phyloP scores from a whole-genome alignment of 2,797 vertebrate species.

The Anniella stebbinsi region DNA sequence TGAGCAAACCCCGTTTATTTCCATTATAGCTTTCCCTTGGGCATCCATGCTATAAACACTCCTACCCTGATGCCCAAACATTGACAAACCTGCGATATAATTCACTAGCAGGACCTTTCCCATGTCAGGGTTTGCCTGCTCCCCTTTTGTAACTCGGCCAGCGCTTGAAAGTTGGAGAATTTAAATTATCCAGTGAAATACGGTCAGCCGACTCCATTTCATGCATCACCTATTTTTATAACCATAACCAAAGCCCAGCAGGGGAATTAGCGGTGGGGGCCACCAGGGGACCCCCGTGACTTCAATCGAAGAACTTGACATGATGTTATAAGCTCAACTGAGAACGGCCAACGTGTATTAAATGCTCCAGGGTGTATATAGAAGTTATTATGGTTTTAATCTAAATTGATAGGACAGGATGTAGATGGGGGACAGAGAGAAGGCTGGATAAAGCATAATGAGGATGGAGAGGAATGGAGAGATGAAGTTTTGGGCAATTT shows the following conservation, averaged over 20 bases:
- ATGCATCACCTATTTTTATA: constrained; percentile 27
- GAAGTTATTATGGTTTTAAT: background rate
- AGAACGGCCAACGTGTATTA: background rate
- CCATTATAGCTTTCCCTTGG: background rate
- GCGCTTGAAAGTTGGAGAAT: background rate
- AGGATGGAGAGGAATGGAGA: background rate
- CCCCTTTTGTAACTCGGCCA: background rate
- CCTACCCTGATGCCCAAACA: too few species aligned
- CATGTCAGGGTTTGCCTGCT: background rate
- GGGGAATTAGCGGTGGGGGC: constrained; percentile 16
- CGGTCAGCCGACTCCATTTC: constrained; percentile 41
- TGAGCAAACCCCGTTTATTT: background rate
- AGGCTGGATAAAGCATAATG: background rate
- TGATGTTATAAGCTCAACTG: constrained; percentile 29
- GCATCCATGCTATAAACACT: background rate
- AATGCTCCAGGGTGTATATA: background rate
- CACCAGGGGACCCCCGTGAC: background rate
- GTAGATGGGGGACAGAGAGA: background rate
- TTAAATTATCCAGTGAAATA: constrained; percentile 22
- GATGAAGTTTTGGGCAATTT: background rate
- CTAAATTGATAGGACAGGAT: background rate
- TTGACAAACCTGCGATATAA: background rate
- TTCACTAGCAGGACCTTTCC: background rate
- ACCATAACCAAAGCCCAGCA: constrained; percentile 31
- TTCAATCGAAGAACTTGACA: constrained; percentile 27